Percentiles rank a stretch among this genome's conserved stretches.
Conservation (phyloP, 1,140 invertebrate species). For the Bactericera cockerelli region DNA sequence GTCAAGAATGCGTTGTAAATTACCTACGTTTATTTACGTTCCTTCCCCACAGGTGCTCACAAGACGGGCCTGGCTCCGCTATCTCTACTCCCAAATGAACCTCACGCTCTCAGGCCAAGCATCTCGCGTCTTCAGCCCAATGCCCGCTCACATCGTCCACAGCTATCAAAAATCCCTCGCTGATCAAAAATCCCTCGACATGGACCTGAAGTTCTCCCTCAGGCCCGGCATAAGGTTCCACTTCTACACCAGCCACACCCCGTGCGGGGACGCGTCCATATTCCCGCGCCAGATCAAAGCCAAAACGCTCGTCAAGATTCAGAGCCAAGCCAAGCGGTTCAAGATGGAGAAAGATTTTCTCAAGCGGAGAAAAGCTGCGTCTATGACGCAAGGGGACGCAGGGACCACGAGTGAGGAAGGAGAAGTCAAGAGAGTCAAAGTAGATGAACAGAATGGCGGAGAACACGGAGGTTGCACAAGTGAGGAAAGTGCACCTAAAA, state of each 20-base stretch:
- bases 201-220: background rate
- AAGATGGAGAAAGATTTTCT: slow-evolving; percentile 12
- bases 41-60: background rate
- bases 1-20: too few species aligned
- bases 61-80: background rate
- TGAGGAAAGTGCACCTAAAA: too few species aligned
- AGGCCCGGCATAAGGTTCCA: slow-evolving; percentile 54
- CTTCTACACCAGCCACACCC: slow-evolving; percentile 72
- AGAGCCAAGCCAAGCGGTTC: slow-evolving; percentile 9
- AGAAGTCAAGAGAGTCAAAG: too few species aligned
- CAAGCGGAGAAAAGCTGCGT: background rate
- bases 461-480: too few species aligned
- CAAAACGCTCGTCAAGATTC: slow-evolving; percentile 22
- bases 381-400: too few species aligned
- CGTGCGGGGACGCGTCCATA: slow-evolving; percentile 91
- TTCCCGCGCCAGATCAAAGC: slow-evolving; percentile 30
- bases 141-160: background rate
- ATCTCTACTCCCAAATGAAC: slow-evolving; percentile 6
- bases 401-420: too few species aligned
- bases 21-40: background rate
- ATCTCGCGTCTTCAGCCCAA: background rate
- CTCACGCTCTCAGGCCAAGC: background rate
- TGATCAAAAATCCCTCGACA: slow-evolving; percentile 24
- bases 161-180: background rate
- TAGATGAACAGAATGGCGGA: too few species aligned